Conservation (phyloP, 2,113 vertebrate genomes). For the Rallus limicola region DNA sequence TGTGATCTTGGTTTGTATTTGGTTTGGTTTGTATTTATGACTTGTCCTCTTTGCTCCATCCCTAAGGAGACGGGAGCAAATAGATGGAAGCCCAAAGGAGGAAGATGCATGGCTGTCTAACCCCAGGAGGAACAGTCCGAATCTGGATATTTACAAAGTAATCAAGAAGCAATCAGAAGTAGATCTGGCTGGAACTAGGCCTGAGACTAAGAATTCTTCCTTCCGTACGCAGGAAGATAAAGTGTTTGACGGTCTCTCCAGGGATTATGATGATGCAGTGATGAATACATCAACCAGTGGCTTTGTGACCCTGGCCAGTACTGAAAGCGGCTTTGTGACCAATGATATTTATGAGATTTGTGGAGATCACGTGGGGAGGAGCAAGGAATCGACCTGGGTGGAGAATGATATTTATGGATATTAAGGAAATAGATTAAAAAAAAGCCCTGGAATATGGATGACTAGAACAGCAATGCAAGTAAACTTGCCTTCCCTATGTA, state of each 20-base stretch:
- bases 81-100: constrained; percentile 66
- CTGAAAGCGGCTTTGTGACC: constrained; percentile 89
- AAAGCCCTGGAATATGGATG: neutral
- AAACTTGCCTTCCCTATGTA: neutral
- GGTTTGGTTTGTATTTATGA: neutral
- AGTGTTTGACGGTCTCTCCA: constrained; percentile 59
- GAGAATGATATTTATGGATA: constrained; percentile 97
- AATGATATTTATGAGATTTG: constrained; percentile 93
- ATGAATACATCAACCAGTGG: constrained; percentile 77
- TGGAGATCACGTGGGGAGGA: constrained; percentile 54
- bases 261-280: constrained; percentile 78
- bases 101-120: constrained; percentile 73
- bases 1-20: neutral
- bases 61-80: constrained; percentile 78
- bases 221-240: constrained; percentile 77
- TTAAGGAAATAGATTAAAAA: neutral
- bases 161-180: constrained; percentile 87
- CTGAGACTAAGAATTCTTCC: constrained; percentile 88
- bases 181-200: constrained; percentile 85
- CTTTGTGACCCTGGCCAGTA: constrained; percentile 81
- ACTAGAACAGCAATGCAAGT: fast-evolving
- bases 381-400: constrained; percentile 86
- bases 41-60: neutral
- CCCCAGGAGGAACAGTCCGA: constrained; percentile 70
- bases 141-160: constrained; percentile 86